A percentile compares a stretch with the other conserved stretches of the same genome.
Conservation (phyloP, 2,888 invertebrate species). For the Chelonus formosanus region DNA sequence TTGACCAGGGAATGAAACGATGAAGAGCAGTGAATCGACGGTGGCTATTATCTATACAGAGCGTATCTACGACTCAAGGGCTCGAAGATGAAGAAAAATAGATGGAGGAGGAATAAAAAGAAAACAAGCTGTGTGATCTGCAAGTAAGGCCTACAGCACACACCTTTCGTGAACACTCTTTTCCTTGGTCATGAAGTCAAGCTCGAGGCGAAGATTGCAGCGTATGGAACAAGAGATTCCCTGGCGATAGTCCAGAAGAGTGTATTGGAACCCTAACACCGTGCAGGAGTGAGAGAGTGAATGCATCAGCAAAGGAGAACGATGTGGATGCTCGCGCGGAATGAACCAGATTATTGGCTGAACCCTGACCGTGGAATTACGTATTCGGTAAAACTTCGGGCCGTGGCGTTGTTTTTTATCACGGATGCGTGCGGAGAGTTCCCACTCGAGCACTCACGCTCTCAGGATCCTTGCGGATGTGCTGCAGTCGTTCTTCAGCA, state of each 20-base stretch:
- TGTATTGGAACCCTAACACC: slow-evolving; percentile 18
- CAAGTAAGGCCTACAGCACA: slow-evolving; percentile 41
- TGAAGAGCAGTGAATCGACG: slow-evolving; percentile 18
- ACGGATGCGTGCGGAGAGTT: slow-evolving; percentile 45
- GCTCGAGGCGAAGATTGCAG: slow-evolving; percentile 28
- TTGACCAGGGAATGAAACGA: slow-evolving; percentile 6
- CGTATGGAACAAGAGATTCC: slow-evolving; percentile 40
- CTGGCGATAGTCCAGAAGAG: slow-evolving; percentile 33
- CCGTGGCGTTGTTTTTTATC: slow-evolving; percentile 39
- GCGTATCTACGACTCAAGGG: background rate
- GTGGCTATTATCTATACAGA: slow-evolving; percentile 31
- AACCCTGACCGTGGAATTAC: slow-evolving; percentile 60
- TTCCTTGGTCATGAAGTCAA: slow-evolving; percentile 19
- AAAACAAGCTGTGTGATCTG: slow-evolving; percentile 38
- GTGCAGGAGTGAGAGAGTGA: slow-evolving; percentile 24
- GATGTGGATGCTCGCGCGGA: slow-evolving; percentile 40
- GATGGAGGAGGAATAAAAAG: slow-evolving; percentile 28
- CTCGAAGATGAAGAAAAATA: slow-evolving; percentile 22
- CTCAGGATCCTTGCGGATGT: slow-evolving; percentile 26
- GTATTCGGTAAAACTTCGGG: slow-evolving; percentile 55
- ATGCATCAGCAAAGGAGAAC: background rate
- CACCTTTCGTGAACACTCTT: slow-evolving; percentile 22
- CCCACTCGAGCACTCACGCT: slow-evolving; percentile 17
- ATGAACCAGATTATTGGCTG: slow-evolving; percentile 61
- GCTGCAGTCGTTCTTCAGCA: slow-evolving; percentile 10